Evolutionary conservation across 2,797 vertebrate species (phyloP).

Genomic region (Limosa lapponica): DNA sequence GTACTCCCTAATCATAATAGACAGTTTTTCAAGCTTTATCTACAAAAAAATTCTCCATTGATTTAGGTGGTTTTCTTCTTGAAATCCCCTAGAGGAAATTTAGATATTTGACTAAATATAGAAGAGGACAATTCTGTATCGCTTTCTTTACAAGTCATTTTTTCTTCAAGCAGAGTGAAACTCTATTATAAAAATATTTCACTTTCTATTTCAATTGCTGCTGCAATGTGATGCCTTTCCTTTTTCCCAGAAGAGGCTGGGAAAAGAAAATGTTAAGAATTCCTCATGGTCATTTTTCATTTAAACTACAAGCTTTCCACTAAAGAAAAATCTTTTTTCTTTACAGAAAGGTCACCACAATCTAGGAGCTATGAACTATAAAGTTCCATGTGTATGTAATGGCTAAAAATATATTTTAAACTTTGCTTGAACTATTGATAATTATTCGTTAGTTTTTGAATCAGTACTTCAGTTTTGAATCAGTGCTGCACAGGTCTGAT

Average conservation of each 20-base stretch:
- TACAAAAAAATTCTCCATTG: not conserved
- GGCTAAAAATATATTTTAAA: not conserved
- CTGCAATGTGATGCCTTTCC: not conserved
- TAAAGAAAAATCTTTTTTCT: not conserved
- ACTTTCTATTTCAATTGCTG: not conserved
- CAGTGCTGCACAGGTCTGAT: not conserved
- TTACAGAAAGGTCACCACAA: conserved; percentile 10
- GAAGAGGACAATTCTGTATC: not conserved
- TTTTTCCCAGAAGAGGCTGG: not conserved
- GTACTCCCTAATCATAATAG: not conserved
- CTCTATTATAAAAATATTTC: not conserved
- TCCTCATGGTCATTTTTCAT: not conserved
- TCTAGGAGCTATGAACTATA: not conserved
- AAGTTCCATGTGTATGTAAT: not conserved
- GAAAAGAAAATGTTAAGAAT: conserved; percentile 42
- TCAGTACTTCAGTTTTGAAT: not conserved
- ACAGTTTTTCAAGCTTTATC: not conserved
- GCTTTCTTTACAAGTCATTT: not conserved
- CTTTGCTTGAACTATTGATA: not conserved
- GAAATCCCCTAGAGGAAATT: not conserved
- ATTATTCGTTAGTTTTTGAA: not conserved
- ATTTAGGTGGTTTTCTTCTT: not conserved
- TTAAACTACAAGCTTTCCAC: not conserved
- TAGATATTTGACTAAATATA: not conserved
- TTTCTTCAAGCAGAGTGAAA: not conserved